Conservation (phyloP, 2,113 vertebrate species). For the Piaya cayana region DNA sequence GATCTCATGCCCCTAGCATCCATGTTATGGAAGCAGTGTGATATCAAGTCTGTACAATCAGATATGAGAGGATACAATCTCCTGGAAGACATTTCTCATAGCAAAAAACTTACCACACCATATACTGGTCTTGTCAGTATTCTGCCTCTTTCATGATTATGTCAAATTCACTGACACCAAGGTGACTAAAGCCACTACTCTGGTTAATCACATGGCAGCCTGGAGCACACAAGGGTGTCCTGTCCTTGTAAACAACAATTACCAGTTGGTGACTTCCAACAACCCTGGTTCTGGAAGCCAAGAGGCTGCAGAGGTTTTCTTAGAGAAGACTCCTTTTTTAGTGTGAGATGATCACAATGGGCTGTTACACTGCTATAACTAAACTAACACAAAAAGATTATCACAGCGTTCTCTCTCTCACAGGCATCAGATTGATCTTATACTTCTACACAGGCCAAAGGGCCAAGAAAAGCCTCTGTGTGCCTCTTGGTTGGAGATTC, state of each 20-base stretch:
- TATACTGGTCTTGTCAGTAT: not conserved
- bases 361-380: not conserved
- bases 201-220: not conserved
- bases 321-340: not conserved
- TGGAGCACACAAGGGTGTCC: fast-evolving
- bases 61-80: not conserved
- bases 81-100: not conserved
- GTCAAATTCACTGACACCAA: not conserved
- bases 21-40: not conserved
- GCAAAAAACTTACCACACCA: not conserved
- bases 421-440: not conserved
- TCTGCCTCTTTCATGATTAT: not conserved
- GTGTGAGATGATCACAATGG: not conserved
- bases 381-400: not conserved
- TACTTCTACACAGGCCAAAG: not conserved
- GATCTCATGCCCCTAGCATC: not conserved
- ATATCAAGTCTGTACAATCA: not conserved
- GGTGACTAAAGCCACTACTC: not conserved
- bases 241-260: not conserved
- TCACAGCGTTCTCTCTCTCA: not conserved
- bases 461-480: not conserved
- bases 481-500: not conserved
- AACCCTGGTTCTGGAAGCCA: not conserved
- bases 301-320: not conserved
- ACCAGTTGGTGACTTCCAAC: not conserved